Conservation (phyloP, 2,113 vertebrate genomes). For the Gallinago media region DNA sequence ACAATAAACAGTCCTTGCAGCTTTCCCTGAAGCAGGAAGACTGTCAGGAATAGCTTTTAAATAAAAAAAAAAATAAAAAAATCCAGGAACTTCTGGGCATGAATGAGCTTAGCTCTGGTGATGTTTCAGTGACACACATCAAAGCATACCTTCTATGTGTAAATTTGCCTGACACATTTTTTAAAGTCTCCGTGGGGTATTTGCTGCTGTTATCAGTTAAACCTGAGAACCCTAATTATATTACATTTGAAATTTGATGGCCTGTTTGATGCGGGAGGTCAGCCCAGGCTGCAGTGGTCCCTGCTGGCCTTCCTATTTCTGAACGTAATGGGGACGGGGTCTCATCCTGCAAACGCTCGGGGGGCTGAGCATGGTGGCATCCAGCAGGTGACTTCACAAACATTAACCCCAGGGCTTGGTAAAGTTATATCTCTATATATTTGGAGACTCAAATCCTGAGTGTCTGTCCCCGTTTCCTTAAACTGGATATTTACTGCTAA, state of each 20-base stretch:
- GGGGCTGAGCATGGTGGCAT: neutral
- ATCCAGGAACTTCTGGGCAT: conserved; percentile 7
- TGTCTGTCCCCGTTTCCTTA: neutral
- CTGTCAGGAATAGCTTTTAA: neutral
- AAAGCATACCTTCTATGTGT: conserved; percentile 56
- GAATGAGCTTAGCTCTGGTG: conserved; percentile 20
- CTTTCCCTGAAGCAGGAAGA: conserved; percentile 43
- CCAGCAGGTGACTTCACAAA: neutral
- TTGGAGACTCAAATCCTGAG: neutral
- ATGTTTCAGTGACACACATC: conserved; percentile 51
- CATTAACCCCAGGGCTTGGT: neutral
- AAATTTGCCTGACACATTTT: conserved; percentile 64
- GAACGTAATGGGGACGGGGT: neutral
- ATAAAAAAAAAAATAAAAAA: neutral
- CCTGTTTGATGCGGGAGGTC: conserved; percentile 54
- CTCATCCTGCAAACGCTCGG: neutral
- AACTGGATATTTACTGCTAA: neutral
- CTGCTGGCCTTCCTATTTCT: neutral
- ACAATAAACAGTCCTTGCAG: conserved; percentile 38
- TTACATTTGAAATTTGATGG: conserved; percentile 55
- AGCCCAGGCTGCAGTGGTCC: conserved; percentile 12
- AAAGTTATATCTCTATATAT: neutral
- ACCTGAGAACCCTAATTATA: conserved; percentile 54
- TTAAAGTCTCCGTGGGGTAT: conserved; percentile 45
- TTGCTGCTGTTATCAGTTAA: conserved; percentile 68